These are phyloP conservation scores for Cottoperca gobio DNA, from an alignment of 2,797 vertebrate genomes.

Conservation along the genomic window DNA sequence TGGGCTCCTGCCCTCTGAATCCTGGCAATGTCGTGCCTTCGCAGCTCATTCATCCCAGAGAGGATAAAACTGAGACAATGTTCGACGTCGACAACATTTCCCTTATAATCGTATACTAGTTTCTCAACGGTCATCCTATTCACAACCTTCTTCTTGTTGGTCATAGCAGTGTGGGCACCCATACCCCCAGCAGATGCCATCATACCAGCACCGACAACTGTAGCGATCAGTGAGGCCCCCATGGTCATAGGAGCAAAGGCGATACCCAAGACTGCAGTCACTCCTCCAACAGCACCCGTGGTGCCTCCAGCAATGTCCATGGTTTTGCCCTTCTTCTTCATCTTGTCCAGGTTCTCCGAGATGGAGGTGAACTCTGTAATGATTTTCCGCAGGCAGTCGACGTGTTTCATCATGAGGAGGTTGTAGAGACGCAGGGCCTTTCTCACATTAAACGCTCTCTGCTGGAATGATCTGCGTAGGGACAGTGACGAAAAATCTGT, in stretches of 20 bases:
- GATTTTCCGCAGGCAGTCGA: slow-evolving; percentile 40
- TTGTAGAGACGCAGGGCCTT: slow-evolving; percentile 70
- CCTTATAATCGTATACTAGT: slow-evolving; percentile 58
- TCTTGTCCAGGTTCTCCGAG: slow-evolving; percentile 65
- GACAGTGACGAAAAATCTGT: not conserved
- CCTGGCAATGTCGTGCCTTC: slow-evolving; percentile 50
- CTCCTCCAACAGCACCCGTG: slow-evolving; percentile 75
- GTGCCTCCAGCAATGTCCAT: slow-evolving; percentile 76
- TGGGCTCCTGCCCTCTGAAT: slow-evolving; percentile 50
- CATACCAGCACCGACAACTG: slow-evolving; percentile 74
- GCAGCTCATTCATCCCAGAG: slow-evolving; percentile 69
- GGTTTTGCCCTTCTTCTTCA: slow-evolving; percentile 66
- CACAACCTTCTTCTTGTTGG: slow-evolving; percentile 52
- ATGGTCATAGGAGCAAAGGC: slow-evolving; percentile 76
- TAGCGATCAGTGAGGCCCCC: slow-evolving; percentile 73
- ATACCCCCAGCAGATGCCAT: slow-evolving; percentile 73
- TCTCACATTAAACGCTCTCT: slow-evolving; percentile 56
- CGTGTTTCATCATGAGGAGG: slow-evolving; percentile 69
- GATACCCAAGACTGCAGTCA: slow-evolving; percentile 73
- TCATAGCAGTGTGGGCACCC: slow-evolving; percentile 44
- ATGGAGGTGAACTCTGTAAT: slow-evolving; percentile 65
- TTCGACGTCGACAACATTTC: slow-evolving; percentile 61
- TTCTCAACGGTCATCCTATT: slow-evolving; percentile 57
- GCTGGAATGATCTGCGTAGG: slow-evolving; percentile 59
- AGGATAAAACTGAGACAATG: slow-evolving; percentile 68